A percentile compares a stretch with the other conserved stretches of the same genome.
Conservation (phyloP, 2,888 invertebrate species). For the Phorcus lineatus region DNA sequence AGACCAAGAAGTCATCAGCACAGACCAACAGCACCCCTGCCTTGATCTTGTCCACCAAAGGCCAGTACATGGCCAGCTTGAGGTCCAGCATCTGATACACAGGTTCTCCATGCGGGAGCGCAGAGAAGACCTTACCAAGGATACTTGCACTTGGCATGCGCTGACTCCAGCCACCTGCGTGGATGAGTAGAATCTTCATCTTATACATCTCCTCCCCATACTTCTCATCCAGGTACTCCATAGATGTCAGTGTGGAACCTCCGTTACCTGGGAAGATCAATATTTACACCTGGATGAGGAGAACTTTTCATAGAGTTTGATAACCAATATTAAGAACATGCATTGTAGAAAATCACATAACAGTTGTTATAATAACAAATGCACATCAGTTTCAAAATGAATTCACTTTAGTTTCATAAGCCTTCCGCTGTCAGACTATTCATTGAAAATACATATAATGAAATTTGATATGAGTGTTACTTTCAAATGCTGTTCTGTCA, state of each 20-base stretch:
- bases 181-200: slow-evolving; percentile 74
- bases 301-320: no score
- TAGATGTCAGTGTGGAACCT: slow-evolving; percentile 74
- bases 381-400: no score
- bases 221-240: slow-evolving; percentile 62
- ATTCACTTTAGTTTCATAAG: no score
- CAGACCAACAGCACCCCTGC: slow-evolving; percentile 76
- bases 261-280: slow-evolving; percentile 72
- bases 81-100: slow-evolving; percentile 76
- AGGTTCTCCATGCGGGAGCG: slow-evolving; percentile 72
- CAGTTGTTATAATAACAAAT: no score
- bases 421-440: no score
- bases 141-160: slow-evolving; percentile 76
- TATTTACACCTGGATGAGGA: neutral
- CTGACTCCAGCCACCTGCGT: slow-evolving; percentile 77
- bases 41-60: slow-evolving; percentile 74
- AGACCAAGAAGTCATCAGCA: slow-evolving; percentile 77
- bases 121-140: slow-evolving; percentile 76
- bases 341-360: no score
- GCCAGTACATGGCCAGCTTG: slow-evolving; percentile 76
- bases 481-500: no score
- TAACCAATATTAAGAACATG: no score
- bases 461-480: no score
- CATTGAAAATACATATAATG: no score
- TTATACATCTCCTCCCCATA: slow-evolving; percentile 66